Evolutionary conservation across 1,140 invertebrate genomes (phyloP), one percentile per base, ranked within the genome.

Genomic region (Periplaneta americana): DNA sequence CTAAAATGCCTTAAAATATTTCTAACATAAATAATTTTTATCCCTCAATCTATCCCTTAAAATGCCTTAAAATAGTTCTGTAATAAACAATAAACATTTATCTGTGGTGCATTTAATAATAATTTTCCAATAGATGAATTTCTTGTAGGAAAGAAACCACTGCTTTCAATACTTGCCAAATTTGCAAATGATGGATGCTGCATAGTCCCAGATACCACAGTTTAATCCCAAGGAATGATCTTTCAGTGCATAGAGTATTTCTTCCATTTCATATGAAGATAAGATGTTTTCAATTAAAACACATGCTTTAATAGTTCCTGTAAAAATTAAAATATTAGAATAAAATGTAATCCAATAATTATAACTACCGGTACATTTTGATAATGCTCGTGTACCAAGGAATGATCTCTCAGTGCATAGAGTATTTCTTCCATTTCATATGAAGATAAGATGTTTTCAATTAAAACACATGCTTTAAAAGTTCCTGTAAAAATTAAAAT

Each of bases 171-270:
- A 80, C 83, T 88, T 88, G 90, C 92, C 92, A 88, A 93, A 93
- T 87, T 93, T 93, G 34, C 90, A 89, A 83, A 95, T 93, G 81
- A 94, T 93, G 11, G 93, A 94, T 10, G 93, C 93, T 82, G 92
- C 91, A 85, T 95, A 95, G 86, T 95, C 93, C 93, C 93, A 95
- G 83, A 94, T 93, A 9, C 94, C 93, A 88, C 93, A 95, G 84
- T 94, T 95, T 0, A 95, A 87, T 31, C 94, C 94, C 34, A 93
- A 86, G 28, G 92, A 93, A 88, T 94, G 92, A 48, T 94, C 91
- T 83, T 87, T 89, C 31, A 95, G 85, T 57, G 91, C 91, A 86
- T 90, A 94, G 31, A 94, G 88, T 82, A 95, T 95, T 84, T 93
- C 91, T 57, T 95, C 92, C 88, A 94, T 90, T 87, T 93, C 91